These are phyloP conservation scores for Perognathus longimembris DNA, from an alignment of 2,113 vertebrate genomes.

Conservation along the genomic window DNA sequence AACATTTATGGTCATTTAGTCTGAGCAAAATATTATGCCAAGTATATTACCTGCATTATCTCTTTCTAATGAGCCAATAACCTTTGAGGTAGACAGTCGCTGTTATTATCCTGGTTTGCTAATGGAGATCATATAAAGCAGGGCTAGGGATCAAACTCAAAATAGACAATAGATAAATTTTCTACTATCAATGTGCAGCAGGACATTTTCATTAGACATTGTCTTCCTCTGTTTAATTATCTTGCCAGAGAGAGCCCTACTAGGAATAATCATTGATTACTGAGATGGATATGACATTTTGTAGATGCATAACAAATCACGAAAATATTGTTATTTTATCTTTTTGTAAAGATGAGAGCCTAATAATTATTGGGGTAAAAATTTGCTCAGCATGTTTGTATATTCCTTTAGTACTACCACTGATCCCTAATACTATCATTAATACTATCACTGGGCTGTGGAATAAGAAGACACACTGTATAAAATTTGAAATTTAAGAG, in stretches of 20 bases:
- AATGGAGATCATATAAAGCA: slow-evolving; percentile 3
- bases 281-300: not conserved
- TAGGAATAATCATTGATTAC: slow-evolving; percentile 49
- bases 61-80: slow-evolving; percentile 37
- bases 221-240: slow-evolving; percentile 26
- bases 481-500: slow-evolving; percentile 19
- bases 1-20: not conserved
- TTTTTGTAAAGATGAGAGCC: slow-evolving; percentile 11
- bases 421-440: too few species aligned
- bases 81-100: not conserved
- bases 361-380: not conserved
- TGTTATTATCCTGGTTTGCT: not conserved
- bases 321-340: not conserved
- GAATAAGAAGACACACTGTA: not conserved
- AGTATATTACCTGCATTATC: not conserved
- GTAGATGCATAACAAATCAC: not conserved
- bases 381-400: not conserved
- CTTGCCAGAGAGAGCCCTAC: not conserved
- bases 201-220: slow-evolving; percentile 11
- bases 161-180: slow-evolving; percentile 2
- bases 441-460: not conserved
- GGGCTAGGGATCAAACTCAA: too few species aligned
- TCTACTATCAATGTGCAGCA: not conserved
- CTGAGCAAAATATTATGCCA: not conserved
- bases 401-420: not conserved